These are phyloP conservation scores for Protaetia brevitarsis DNA, from an alignment of 1,140 invertebrate genomes.

Conservation along the genomic window DNA sequence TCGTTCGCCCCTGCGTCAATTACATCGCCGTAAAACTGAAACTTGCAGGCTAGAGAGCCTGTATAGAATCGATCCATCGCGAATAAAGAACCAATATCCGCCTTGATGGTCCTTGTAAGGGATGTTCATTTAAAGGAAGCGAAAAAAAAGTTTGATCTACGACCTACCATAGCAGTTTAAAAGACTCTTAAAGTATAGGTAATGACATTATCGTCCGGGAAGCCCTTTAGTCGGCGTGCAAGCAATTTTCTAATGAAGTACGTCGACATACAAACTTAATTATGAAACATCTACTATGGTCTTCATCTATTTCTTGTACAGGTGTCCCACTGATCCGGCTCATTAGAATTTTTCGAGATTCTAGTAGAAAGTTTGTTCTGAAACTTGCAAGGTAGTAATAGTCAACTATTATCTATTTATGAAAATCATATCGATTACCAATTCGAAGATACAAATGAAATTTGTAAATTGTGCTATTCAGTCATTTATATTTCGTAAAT, in stretches of 20 bases:
- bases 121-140: constrained; percentile 6
- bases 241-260: neutral
- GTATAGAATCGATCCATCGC: neutral
- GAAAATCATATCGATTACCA: no score
- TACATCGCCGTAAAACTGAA: constrained; percentile 26
- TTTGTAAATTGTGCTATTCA: no score
- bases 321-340: no score
- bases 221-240: neutral
- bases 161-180: constrained; percentile 2
- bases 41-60: constrained; percentile 6
- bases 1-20: constrained; percentile 21
- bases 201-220: neutral
- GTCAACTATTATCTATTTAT: no score
- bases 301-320: no score
- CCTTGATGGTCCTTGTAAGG: constrained; percentile 4
- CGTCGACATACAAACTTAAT: neutral
- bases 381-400: no score
- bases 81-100: constrained; percentile 18
- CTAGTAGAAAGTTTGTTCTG: no score
- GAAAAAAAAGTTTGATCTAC: constrained; percentile 15
- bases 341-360: no score
- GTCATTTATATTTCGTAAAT: no score
- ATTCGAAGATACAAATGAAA: no score
- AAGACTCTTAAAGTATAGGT: constrained; percentile 7
- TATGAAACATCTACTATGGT: no score